These are phyloP conservation scores for Haplochromis vanheusdeni DNA, from an alignment of 2,113 vertebrate genomes.

Conservation along the genomic window DNA sequence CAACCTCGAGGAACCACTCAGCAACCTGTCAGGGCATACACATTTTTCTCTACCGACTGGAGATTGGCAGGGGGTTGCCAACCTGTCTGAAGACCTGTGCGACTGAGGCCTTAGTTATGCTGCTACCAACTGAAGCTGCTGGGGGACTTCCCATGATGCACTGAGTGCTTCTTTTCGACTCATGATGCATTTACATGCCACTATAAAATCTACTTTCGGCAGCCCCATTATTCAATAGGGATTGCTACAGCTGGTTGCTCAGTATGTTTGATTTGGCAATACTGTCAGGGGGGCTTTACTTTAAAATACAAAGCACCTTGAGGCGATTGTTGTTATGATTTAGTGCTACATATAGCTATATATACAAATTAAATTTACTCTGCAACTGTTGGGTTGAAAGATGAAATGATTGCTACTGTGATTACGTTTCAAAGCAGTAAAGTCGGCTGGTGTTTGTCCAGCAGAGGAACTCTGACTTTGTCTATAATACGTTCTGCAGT, in stretches of 20 bases:
- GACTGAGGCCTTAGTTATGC: not conserved
- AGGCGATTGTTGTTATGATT: not conserved
- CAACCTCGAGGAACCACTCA: not conserved
- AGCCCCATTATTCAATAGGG: not conserved
- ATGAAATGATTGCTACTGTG: not conserved
- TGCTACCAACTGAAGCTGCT: not conserved
- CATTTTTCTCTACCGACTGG: not conserved
- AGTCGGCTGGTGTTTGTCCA: not conserved
- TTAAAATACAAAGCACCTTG: not conserved
- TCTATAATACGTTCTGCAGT: not conserved
- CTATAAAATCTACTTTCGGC: not conserved
- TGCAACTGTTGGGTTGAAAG: not conserved
- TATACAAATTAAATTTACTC: not conserved
- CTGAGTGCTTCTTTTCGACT: not conserved
- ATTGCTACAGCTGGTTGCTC: not conserved
- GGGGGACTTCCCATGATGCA: not conserved
- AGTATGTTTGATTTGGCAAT: not conserved
- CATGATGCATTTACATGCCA: not conserved
- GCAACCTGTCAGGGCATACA: not conserved
- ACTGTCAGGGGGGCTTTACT: not conserved
- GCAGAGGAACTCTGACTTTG: not conserved
- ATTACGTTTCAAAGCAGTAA: not conserved
- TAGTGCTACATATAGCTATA: not conserved
- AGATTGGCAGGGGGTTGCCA: not conserved
- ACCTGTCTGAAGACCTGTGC: not conserved